phyloP scores from a whole-genome alignment of 2,113 vertebrate genomes.

The Aegypius monachus region DNA sequence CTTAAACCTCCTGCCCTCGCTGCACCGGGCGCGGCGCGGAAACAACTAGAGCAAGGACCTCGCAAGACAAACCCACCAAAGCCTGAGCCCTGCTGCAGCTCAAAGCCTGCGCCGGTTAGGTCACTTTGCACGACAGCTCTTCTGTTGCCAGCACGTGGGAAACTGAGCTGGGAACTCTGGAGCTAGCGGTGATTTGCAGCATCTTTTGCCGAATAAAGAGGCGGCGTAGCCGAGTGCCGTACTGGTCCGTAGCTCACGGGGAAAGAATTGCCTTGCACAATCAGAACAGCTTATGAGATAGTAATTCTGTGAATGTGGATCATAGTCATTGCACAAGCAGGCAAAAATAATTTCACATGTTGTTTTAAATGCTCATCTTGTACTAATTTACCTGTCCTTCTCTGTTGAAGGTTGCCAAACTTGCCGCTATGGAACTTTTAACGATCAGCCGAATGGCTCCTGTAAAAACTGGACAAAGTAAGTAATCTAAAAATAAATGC shows the following conservation, averaged over 20 bases:
- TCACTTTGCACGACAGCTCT: background rate
- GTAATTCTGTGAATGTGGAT: background rate
- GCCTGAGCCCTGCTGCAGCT: background rate
- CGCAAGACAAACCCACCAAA: rapidly evolving
- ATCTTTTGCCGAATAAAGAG: background rate
- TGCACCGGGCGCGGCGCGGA: rapidly evolving
- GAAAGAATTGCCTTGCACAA: background rate
- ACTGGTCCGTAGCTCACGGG: background rate
- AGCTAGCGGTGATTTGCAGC: background rate
- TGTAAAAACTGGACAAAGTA: conserved; percentile 70
- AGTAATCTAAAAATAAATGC: background rate
- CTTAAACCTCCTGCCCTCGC: background rate
- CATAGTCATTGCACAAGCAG: background rate
- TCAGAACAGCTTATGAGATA: background rate
- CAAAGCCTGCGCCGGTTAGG: rapidly evolving
- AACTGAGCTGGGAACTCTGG: background rate
- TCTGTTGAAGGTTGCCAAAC: conserved; percentile 35
- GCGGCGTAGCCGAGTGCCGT: rapidly evolving
- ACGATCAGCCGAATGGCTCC: background rate
- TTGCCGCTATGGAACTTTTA: conserved; percentile 58
- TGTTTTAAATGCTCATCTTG: background rate
- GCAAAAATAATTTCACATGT: background rate
- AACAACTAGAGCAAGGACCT: background rate
- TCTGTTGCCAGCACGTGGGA: background rate
- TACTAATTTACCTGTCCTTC: background rate